Evolutionary conservation across 2,888 invertebrate species (phyloP).

Genomic region (Conistra vaccinii): DNA sequence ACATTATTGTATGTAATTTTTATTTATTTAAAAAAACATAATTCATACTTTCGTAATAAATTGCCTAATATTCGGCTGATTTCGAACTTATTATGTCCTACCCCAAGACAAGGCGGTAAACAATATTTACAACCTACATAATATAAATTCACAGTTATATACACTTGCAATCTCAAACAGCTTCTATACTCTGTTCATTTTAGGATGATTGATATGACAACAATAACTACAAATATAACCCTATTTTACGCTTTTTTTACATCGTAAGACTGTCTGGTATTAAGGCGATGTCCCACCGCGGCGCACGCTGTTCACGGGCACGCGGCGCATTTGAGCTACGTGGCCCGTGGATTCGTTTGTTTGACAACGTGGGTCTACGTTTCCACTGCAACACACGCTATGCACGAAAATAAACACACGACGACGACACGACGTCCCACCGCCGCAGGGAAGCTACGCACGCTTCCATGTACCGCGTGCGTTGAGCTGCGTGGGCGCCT

Average conservation of each 20-base stretch:
- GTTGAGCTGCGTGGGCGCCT: too few relatives aligned
- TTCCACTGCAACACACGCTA: too few relatives aligned
- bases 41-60: background rate
- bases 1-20: background rate
- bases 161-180: background rate
- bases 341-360: too few relatives aligned
- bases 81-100: slow-evolving; percentile 22
- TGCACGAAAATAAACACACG: too few relatives aligned
- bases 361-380: too few relatives aligned
- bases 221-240: background rate
- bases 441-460: too few relatives aligned
- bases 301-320: too few relatives aligned
- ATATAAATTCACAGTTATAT: background rate
- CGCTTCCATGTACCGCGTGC: too few relatives aligned
- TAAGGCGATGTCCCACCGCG: too few relatives aligned
- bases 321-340: too few relatives aligned
- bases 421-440: too few relatives aligned
- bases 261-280: background rate
- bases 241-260: background rate
- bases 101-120: slow-evolving; percentile 4
- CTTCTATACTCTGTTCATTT: slow-evolving; percentile 1
- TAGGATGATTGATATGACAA: background rate
- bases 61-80: slow-evolving; percentile 10
- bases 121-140: slow-evolving; percentile 8
- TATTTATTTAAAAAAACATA: background rate